phyloP scores from a whole-genome alignment of 2,888 invertebrate species.

The Caenorhabditis imperialis region DNA sequence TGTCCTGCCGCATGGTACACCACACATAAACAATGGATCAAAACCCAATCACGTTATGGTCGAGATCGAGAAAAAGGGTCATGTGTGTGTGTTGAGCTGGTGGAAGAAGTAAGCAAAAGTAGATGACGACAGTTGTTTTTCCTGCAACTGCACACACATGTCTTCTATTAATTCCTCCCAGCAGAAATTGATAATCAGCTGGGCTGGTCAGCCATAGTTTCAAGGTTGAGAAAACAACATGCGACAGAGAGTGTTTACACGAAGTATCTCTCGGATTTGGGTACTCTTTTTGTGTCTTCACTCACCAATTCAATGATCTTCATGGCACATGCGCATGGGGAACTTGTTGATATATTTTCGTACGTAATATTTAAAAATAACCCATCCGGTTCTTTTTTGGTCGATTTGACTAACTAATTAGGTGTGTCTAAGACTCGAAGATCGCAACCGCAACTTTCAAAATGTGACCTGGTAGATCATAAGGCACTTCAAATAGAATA shows the following conservation, averaged over 20 bases:
- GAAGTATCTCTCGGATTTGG: too few relatives aligned
- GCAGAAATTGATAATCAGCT: conserved; percentile 34
- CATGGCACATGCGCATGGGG: not conserved
- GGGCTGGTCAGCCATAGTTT: conserved; percentile 29
- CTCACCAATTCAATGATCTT: conserved; percentile 33
- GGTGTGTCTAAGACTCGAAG: too few relatives aligned
- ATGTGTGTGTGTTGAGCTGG: too few relatives aligned
- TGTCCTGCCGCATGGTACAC: conserved; percentile 27
- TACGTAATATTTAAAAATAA: conserved; percentile 19
- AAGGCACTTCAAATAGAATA: too few relatives aligned
- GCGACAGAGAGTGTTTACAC: not conserved
- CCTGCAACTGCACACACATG: conserved; percentile 34
- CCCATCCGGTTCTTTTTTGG: conserved; percentile 25
- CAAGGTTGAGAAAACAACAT: conserved; percentile 41
- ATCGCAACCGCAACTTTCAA: too few relatives aligned
- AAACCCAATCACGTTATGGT: conserved; percentile 24
- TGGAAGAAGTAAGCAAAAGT: too few relatives aligned
- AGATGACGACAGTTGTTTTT: conserved; percentile 20
- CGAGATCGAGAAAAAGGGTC: too few relatives aligned
- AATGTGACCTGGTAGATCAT: too few relatives aligned
- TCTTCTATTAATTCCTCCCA: conserved; percentile 10
- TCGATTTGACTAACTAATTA: too few relatives aligned
- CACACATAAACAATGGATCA: conserved; percentile 28
- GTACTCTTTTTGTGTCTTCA: too few relatives aligned
- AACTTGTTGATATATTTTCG: conserved; percentile 21